phyloP scores from a whole-genome alignment of 2,113 vertebrate species.

The Lontra canadensis region DNA sequence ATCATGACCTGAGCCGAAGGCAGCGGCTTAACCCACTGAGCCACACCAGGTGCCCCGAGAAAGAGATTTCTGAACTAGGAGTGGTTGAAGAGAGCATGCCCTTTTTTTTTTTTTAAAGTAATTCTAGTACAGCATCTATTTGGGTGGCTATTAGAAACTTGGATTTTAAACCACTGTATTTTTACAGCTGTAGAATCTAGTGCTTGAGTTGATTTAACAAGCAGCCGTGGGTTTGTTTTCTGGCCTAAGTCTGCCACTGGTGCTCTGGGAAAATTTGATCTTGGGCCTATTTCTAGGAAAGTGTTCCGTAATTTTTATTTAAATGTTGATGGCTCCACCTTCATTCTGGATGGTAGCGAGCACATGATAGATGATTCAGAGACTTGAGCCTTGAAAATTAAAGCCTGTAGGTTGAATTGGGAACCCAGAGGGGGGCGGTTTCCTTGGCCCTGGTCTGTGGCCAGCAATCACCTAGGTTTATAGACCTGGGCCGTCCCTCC shows the following conservation, averaged over 20 bases:
- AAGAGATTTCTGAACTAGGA: neutral
- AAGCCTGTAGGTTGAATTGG: neutral
- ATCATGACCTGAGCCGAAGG: no score
- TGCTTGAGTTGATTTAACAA: conserved; percentile 65
- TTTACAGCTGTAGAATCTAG: conserved; percentile 49
- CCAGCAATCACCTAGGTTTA: neutral
- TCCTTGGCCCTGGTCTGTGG: neutral
- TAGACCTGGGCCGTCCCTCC: neutral
- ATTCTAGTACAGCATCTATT: neutral
- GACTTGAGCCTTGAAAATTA: neutral
- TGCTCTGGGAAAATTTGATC: conserved; percentile 58
- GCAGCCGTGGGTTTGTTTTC: conserved; percentile 42
- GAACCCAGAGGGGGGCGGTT: neutral
- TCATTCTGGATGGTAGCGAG: neutral
- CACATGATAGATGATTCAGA: neutral
- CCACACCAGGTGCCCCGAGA: neutral
- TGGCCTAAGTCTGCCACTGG: conserved; percentile 5
- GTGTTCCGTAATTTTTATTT: neutral
- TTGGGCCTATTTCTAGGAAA: conserved; percentile 57
- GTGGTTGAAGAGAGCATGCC: neutral
- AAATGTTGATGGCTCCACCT: neutral
- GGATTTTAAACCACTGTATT: conserved; percentile 59
- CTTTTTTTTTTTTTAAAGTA: neutral
- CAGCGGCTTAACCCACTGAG: no score
- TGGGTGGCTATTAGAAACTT: conserved; percentile 56